phyloP scores from a whole-genome alignment of 2,113 vertebrate species.

The Burhinus oedicnemus region DNA sequence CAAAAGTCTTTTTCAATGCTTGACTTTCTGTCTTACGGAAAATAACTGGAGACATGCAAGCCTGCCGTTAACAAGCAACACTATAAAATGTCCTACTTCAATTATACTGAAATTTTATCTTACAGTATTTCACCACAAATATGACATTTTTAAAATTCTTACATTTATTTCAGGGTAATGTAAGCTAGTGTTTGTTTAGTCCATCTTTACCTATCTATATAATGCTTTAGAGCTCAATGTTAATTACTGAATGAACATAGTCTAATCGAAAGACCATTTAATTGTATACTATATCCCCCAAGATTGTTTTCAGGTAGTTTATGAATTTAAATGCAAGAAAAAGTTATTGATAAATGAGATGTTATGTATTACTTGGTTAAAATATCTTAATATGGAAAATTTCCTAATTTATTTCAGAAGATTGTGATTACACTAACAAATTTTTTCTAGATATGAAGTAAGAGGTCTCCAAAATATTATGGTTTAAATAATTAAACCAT shows the following conservation, averaged over 20 bases:
- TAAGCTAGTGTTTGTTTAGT: background rate
- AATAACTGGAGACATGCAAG: background rate
- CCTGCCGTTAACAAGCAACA: background rate
- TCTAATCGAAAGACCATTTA: background rate
- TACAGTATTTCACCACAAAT: background rate
- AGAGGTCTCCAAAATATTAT: background rate
- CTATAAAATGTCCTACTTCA: background rate
- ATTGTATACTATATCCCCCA: background rate
- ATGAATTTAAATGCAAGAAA: background rate
- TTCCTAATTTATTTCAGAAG: background rate
- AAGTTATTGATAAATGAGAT: background rate
- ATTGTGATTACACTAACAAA: background rate
- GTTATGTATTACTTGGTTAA: background rate
- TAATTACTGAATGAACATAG: background rate
- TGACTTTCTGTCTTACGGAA: background rate
- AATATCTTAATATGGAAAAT: background rate
- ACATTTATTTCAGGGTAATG: background rate
- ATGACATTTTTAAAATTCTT: background rate
- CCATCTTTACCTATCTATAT: background rate
- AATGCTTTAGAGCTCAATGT: background rate
- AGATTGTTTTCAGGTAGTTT: background rate
- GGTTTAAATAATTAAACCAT: conserved; percentile 1
- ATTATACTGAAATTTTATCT: background rate
- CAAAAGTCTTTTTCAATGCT: background rate
- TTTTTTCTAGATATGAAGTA: background rate